These are phyloP conservation scores for Bellardia pandia DNA, from an alignment of 2,888 invertebrate species.

Conservation along the genomic window DNA sequence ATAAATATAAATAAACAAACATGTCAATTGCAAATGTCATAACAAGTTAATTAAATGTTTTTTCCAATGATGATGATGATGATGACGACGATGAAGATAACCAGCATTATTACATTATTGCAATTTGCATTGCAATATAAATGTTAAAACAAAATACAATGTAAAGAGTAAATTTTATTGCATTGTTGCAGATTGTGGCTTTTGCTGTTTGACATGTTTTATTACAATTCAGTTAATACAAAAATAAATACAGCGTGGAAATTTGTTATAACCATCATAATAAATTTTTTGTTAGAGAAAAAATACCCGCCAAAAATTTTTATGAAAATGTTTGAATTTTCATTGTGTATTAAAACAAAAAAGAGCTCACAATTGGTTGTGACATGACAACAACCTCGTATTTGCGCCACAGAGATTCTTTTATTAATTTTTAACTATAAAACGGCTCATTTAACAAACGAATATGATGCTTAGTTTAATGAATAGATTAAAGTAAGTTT, in stretches of 20 bases:
- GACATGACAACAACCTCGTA: conserved; percentile 23
- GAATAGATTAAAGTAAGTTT: conserved; percentile 12
- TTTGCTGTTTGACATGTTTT: conserved; percentile 28
- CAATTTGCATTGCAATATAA: conserved; percentile 48
- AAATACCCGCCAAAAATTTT: not conserved
- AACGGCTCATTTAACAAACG: conserved; percentile 48
- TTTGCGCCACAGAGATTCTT: conserved; percentile 6
- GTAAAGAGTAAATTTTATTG: not conserved
- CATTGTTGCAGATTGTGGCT: not conserved
- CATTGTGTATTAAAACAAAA: conserved; percentile 1
- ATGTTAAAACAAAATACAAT: not conserved
- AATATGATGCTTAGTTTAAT: conserved; percentile 17
- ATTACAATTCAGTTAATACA: conserved; percentile 10
- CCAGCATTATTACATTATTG: conserved; percentile 49
- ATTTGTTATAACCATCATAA: not conserved
- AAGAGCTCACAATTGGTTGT: conserved; percentile 1
- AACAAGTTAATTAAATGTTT: conserved; percentile 69
- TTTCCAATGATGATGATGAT: conserved; percentile 4
- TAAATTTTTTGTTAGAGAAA: not conserved
- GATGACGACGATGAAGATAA: conserved; percentile 15
- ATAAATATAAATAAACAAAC: conserved; percentile 25
- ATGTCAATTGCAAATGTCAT: conserved; percentile 69
- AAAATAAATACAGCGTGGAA: conserved; percentile 4
- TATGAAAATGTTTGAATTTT: conserved; percentile 17
- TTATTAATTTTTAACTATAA: conserved; percentile 13